Evolutionary conservation across 2,888 invertebrate species (phyloP).

Genomic region (Acrocera orbiculus): DNA sequence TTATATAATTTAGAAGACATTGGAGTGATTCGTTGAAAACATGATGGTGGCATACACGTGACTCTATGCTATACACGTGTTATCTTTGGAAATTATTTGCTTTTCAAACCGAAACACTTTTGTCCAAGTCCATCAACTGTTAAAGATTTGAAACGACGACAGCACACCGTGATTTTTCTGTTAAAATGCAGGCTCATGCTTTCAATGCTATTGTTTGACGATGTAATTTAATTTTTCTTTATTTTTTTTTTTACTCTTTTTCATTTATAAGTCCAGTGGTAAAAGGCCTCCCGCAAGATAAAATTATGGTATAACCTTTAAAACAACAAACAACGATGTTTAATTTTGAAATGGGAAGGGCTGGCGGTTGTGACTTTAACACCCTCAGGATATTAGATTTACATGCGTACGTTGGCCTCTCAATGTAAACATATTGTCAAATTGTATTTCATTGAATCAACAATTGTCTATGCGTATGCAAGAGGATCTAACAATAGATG

Average conservation of each 20-base stretch:
- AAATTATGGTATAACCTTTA: no score
- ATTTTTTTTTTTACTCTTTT: not conserved
- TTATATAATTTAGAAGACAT: not conserved
- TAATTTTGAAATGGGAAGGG: not conserved
- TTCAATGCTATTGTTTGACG: constrained; percentile 3
- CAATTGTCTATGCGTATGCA: no score
- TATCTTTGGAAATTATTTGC: constrained; percentile 5
- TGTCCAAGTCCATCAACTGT: constrained; percentile 7
- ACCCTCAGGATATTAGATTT: constrained; percentile 4
- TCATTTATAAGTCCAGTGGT: not conserved
- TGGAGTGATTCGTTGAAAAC: constrained; percentile 6
- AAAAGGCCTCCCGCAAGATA: no score
- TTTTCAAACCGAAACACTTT: constrained; percentile 1
- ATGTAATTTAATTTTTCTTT: constrained; percentile 6
- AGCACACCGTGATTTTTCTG: constrained; percentile 2
- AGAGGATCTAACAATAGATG: no score
- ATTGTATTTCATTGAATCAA: constrained; percentile 3
- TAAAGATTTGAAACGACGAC: constrained; percentile 5
- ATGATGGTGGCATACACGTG: constrained; percentile 6
- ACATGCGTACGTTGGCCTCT: constrained; percentile 1
- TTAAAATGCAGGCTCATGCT: constrained; percentile 3
- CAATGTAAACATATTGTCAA: constrained; percentile 1
- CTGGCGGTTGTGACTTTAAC: constrained; percentile 6
- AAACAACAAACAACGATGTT: constrained; percentile 4
- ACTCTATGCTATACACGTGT: constrained; percentile 2